Evolutionary conservation across 2,888 invertebrate genomes (phyloP), one percentile per base, ranked within the genome.

Genomic region (Gari tellinella): DNA sequence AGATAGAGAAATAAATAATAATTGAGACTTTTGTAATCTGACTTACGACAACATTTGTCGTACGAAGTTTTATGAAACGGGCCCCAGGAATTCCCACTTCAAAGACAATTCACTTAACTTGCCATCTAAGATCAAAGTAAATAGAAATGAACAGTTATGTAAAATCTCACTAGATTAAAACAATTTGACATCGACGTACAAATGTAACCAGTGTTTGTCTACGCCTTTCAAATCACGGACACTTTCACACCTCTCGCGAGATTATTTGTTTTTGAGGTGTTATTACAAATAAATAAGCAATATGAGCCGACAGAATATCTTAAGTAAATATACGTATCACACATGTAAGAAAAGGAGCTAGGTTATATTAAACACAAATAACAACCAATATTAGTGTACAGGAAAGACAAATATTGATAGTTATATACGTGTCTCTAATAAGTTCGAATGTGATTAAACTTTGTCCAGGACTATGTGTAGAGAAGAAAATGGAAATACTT

Each of bases 241-340:
- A 60, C 65, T 58, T 74, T 74, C 68, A 61, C 74, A 74, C 74
- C 65, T 74, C 41, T 49, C 46, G 45, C 48, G 31, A 60, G 17
- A 48, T 23, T 74, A 65, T 74, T 74, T 74, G 65, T 61, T 31
- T 55, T 45, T 26, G 45, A 43, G 61, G 68, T 61, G 68, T 61
- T 74, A 68, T 65, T 65, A 57, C 64, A 74, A 74, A 68, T 68
- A 74, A 74, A 74, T 74, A 74, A 68, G 68, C 64, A 68, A 56
- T 55, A 56, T 23, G n/a, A 15, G 52, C 40, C 51, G 41, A 26
- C 37, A 48, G 48, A 58, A 64, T 74, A 68, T 74, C 74, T 74
- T 51, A 49, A 56, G 49, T 56, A 74, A 74, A 74, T 68, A 74
- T 40, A 46, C 25, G 64, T 61, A 68, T 74, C 74, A 56, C 68